These are phyloP conservation scores for Tychaedon coryphoeus DNA, from an alignment of 2,113 vertebrate genomes.

Conservation along the genomic window DNA sequence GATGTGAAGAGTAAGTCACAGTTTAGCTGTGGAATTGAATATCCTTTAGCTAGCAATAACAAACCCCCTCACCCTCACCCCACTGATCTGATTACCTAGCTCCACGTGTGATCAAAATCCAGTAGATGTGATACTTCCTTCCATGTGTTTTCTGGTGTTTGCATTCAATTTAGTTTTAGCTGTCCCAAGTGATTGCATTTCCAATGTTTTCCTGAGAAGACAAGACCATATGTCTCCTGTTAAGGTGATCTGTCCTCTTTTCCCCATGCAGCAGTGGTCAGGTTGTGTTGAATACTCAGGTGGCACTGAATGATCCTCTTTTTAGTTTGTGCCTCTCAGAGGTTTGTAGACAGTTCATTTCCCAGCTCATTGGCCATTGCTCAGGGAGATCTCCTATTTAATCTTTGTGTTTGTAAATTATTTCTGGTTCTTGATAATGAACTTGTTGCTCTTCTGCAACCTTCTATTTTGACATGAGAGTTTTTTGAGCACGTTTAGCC, in stretches of 20 bases:
- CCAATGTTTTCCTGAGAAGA: background rate
- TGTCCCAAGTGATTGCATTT: background rate
- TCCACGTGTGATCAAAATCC: background rate
- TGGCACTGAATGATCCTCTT: background rate
- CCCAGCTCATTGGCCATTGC: background rate
- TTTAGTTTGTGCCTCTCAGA: background rate
- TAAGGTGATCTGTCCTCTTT: background rate
- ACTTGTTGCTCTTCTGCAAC: background rate
- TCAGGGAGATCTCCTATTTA: background rate
- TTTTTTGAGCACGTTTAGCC: background rate
- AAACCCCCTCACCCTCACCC: accelerated
- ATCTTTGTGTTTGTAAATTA: background rate
- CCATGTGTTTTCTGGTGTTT: background rate
- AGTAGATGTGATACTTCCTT: background rate
- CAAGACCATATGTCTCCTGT: background rate
- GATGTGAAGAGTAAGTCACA: background rate
- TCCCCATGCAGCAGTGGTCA: background rate
- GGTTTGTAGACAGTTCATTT: background rate
- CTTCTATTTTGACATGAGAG: background rate
- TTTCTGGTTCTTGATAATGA: background rate
- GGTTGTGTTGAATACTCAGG: background rate
- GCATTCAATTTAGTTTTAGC: background rate
- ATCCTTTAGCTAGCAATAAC: background rate
- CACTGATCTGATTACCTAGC: background rate
- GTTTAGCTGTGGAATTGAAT: background rate